phyloP scores from a whole-genome alignment of 2,797 vertebrate species.

The Poeciliopsis infans region DNA sequence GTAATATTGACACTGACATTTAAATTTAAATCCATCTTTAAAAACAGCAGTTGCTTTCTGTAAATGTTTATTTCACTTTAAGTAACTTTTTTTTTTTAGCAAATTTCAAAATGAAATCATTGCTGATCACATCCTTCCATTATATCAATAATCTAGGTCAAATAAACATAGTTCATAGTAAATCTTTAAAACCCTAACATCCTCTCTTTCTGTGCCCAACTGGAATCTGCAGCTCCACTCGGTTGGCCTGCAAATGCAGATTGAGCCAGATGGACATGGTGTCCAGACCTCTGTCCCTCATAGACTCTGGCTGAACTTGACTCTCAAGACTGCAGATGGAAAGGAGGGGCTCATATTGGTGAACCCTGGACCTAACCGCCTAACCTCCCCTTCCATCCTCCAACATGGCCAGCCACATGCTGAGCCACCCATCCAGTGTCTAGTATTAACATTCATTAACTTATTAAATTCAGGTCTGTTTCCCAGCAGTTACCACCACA shows the following conservation, averaged over 20 bases:
- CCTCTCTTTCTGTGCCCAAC: slow-evolving; percentile 49
- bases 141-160: slow-evolving; percentile 46
- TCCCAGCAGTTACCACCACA: slow-evolving; percentile 70
- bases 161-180: slow-evolving; percentile 65
- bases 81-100: slow-evolving; percentile 42
- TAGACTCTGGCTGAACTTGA: slow-evolving; percentile 84
- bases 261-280: slow-evolving; percentile 81
- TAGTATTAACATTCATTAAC: slow-evolving; percentile 61
- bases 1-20: slow-evolving; percentile 14
- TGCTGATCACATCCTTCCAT: slow-evolving; percentile 45
- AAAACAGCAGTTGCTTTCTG: slow-evolving; percentile 7
- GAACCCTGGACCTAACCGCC: slow-evolving; percentile 69
- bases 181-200: slow-evolving; percentile 72
- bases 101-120: slow-evolving; percentile 44
- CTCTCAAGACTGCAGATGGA: slow-evolving; percentile 80
- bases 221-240: slow-evolving; percentile 63
- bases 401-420: slow-evolving; percentile 32
- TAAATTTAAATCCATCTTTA: slow-evolving; percentile 25
- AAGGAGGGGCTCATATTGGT: slow-evolving; percentile 74
- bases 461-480: slow-evolving; percentile 74
- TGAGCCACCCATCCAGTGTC: slow-evolving; percentile 46
- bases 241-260: slow-evolving; percentile 79
- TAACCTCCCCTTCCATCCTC: slow-evolving; percentile 35
- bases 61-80: slow-evolving; percentile 26
- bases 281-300: slow-evolving; percentile 75